Percentiles rank a stretch among this genome's conserved stretches.
phyloP scores from a whole-genome alignment of 1,140 invertebrate genomes.

The Aphelinus certus region DNA sequence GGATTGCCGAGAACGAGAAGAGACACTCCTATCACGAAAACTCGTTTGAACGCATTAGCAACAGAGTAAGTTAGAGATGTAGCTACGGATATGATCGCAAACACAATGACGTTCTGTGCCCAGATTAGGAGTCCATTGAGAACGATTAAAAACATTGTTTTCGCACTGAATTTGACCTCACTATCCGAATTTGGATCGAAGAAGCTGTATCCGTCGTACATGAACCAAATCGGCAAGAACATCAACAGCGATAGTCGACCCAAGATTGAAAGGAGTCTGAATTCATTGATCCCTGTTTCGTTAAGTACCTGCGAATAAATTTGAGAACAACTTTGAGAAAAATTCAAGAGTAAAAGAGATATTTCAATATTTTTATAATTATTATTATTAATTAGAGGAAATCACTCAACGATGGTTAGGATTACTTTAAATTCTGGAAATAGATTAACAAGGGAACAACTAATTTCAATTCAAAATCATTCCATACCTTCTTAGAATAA shows the following conservation, averaged over 20 bases:
- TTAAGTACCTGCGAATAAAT: slow-evolving; percentile 75
- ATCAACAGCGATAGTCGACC: slow-evolving; percentile 84
- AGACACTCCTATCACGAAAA: slow-evolving; percentile 92
- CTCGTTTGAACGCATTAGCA: slow-evolving; percentile 92
- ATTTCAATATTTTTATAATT: background rate
- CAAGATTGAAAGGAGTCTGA: slow-evolving; percentile 81
- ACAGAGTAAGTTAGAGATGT: slow-evolving; percentile 94
- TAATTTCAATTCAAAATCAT: background rate
- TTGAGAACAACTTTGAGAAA: slow-evolving; percentile 3
- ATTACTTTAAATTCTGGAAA: background rate
- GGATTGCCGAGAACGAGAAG: slow-evolving; percentile 91
- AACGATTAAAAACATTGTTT: slow-evolving; percentile 74
- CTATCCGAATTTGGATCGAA: slow-evolving; percentile 61
- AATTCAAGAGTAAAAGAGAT: slow-evolving; percentile 2
- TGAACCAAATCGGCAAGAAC: slow-evolving; percentile 87
- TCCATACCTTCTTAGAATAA: slow-evolving; percentile 89
- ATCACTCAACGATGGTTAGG: too few relatives aligned
- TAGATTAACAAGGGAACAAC: background rate
- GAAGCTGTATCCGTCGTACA: slow-evolving; percentile 76
- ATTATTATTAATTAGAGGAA: slow-evolving; percentile 8
- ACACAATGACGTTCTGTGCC: slow-evolving; percentile 94
- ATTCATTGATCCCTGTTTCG: slow-evolving; percentile 88
- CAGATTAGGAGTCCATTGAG: slow-evolving; percentile 90
- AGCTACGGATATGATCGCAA: slow-evolving; percentile 88
- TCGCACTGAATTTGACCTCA: slow-evolving; percentile 60